Conservation (phyloP, 2,113 vertebrate genomes). For the Circaetus gallicus region DNA sequence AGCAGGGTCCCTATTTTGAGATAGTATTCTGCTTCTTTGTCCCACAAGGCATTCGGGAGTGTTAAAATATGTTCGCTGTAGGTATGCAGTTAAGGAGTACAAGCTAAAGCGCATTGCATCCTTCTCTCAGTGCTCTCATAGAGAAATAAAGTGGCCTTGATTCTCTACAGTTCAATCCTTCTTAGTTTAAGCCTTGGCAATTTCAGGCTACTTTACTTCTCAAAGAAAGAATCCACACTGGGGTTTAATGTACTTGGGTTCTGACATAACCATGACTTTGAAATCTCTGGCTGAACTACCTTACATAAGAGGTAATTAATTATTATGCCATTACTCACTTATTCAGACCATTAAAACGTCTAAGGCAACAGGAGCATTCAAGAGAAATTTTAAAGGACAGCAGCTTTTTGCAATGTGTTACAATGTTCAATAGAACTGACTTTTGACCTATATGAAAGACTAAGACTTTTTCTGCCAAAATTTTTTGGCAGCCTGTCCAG, state of each 20-base stretch:
- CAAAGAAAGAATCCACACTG: slow-evolving; percentile 20
- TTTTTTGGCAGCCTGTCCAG: slow-evolving; percentile 33
- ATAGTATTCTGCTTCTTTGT: background rate
- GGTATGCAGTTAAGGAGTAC: background rate
- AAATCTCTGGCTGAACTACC: slow-evolving; percentile 29
- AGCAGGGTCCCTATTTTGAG: background rate
- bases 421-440: slow-evolving; percentile 11
- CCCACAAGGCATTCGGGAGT: background rate
- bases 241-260: slow-evolving; percentile 21
- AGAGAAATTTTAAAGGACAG: slow-evolving; percentile 29
- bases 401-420: slow-evolving; percentile 18
- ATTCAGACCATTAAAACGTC: slow-evolving; percentile 6
- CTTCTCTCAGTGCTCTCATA: background rate
- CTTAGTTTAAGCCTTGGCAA: slow-evolving; percentile 38
- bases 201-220: slow-evolving; percentile 37
- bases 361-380: slow-evolving; percentile 4
- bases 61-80: background rate
- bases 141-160: slow-evolving; percentile 32
- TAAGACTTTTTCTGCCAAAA: slow-evolving; percentile 11
- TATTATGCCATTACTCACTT: slow-evolving; percentile 44
- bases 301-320: slow-evolving; percentile 49
- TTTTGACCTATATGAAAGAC: background rate
- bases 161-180: slow-evolving; percentile 30
- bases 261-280: slow-evolving; percentile 33
- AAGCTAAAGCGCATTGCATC: background rate